Conservation (phyloP, 2,113 vertebrate species). For the Ornithorhynchus anatinus region DNA sequence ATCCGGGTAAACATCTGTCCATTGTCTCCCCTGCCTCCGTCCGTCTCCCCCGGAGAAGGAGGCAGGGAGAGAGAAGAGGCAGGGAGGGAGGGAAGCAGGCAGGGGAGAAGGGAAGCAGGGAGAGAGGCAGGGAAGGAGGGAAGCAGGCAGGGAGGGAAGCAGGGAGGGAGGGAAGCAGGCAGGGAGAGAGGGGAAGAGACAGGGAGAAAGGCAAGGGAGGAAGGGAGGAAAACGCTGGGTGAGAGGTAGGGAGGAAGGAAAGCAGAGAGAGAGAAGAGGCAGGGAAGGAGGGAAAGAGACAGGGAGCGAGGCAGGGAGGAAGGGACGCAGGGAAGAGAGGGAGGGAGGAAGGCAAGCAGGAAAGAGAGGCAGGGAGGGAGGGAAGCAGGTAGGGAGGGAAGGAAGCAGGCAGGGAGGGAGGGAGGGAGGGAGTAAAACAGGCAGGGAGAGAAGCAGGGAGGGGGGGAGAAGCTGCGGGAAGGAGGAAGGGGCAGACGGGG, state of each 20-base stretch:
- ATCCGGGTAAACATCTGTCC: slow-evolving; percentile 57
- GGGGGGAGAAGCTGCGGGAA: not conserved
- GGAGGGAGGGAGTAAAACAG: not conserved
- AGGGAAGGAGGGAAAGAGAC: not conserved
- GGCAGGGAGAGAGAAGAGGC: not conserved
- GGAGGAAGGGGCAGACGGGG: not conserved
- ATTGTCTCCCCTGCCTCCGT: slow-evolving; percentile 34
- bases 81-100: not conserved
- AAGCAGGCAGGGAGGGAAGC: not conserved
- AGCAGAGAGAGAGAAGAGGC: no score
- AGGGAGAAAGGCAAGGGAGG: no score
- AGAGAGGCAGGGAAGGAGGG: not conserved
- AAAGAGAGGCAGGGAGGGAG: not conserved
- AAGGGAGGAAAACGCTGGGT: no score
- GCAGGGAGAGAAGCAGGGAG: not conserved
- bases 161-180: not conserved
- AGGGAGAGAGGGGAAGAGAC: not conserved
- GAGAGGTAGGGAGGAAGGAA: no score
- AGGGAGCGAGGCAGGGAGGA: no score
- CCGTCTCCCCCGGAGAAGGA: slow-evolving; percentile 29
- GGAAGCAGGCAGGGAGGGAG: no score
- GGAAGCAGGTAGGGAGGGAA: no score
- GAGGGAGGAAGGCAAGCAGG: not conserved
- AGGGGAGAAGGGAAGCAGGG: not conserved
- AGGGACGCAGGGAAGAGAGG: no score